These are phyloP conservation scores for Cyanoliseus patagonus DNA, from an alignment of 2,113 vertebrate genomes.

Conservation along the genomic window DNA sequence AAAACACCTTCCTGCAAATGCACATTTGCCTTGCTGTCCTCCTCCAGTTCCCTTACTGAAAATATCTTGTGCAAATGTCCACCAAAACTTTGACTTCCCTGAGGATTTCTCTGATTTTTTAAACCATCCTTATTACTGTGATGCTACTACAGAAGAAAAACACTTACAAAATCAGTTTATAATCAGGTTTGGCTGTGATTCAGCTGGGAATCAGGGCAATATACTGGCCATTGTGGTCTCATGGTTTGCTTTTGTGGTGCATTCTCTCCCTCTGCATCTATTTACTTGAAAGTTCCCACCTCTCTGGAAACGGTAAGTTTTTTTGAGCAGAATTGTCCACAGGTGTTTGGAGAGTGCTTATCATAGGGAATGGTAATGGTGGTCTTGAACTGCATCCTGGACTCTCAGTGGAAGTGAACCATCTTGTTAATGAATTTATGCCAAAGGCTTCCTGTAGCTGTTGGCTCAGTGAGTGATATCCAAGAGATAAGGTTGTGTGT, in stretches of 20 bases:
- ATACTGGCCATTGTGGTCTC: rapidly evolving
- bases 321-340: not conserved
- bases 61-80: not conserved
- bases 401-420: not conserved
- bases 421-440: not conserved
- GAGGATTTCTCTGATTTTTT: not conserved
- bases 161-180: not conserved
- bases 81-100: not conserved
- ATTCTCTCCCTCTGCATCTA: not conserved
- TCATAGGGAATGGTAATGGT: not conserved
- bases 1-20: not conserved
- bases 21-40: not conserved
- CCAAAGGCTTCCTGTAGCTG: not conserved
- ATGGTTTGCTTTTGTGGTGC: not conserved
- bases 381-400: not conserved
- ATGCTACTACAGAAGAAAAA: not conserved
- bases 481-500: not conserved
- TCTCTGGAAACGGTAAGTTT: not conserved
- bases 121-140: not conserved
- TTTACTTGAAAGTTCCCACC: not conserved
- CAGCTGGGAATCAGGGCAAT: not conserved
- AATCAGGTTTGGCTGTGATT: not conserved
- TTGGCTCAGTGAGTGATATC: too few relatives aligned
- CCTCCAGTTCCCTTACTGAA: not conserved
- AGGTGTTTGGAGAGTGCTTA: not conserved